Base-by-base conservation (phyloP, 2,113 vertebrate species). In the Cariama cristata region DNA sequence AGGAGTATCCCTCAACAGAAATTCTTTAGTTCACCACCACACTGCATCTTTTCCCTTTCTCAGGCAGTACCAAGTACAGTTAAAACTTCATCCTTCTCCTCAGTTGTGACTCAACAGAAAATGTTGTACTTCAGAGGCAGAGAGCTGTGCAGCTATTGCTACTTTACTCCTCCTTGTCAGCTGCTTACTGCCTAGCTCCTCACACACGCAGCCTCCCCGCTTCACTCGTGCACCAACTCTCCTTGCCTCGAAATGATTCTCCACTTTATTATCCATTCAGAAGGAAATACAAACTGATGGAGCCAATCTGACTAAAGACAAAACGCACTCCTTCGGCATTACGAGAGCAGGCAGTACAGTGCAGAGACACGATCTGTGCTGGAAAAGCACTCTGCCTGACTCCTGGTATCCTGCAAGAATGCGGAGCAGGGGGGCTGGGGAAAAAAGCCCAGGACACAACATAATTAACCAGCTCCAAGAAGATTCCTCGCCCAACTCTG, bases 111-210 rank as follows among this genome's bases (percentile, higher is more conserved):
- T 97, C 96, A 97, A 91, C 94, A 87, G 66, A 97, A 94, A 97
- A 98, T 97, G 96, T 66, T 47, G 86, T 90, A 95, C 96, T 97
- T 95, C 85, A 88, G 92, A 97, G 96, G 95, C 93, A 91, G 95
- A 97, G 97, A 95, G 97, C 98, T 97, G 97, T 97, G 97, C 97
- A 97, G 98, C 97, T 96, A 73, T 76, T 79, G 96, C 97, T 96
- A 93, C 97, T 93, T 98, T 97, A 95, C 98, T 98, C 98, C 98
- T 98, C 98, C 98, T 98, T 98, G 96, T 98, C 98, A 98, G 98
- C 98, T 98, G 98, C 98, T 98, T 97, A 96, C 98, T 98, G 98
- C 97, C 96, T 95, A 89, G 97, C 95, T 96, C 94, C 93, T 94
- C 93, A 95, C 96, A 91, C 85, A 96, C 35, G 77, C 95, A 96